phyloP scores from a whole-genome alignment of 2,888 invertebrate genomes.

The Agonopterix heracliana region DNA sequence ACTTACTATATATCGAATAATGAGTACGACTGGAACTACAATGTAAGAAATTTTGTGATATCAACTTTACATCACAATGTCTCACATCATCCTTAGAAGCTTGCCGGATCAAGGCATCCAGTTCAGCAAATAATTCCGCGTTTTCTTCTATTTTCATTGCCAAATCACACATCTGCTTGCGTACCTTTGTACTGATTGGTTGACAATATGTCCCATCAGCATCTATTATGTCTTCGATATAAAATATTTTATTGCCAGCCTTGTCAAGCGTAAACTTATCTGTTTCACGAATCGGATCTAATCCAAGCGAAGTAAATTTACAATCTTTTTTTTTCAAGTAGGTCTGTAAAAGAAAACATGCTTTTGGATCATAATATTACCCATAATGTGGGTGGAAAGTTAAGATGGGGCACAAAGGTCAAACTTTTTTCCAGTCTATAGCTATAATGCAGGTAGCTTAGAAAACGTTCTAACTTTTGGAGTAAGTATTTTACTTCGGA shows the following conservation, averaged over 20 bases:
- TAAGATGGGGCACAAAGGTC: too few relatives aligned
- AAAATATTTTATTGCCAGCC: not conserved
- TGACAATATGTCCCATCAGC: not conserved
- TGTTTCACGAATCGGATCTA: not conserved
- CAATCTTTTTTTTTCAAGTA: not conserved
- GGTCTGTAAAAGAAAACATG: not conserved
- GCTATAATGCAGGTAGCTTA: too few relatives aligned
- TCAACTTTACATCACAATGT: constrained; percentile 21
- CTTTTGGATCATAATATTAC: too few relatives aligned
- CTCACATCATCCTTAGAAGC: constrained; percentile 17
- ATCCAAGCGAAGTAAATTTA: not conserved
- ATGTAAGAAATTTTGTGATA: constrained; percentile 18
- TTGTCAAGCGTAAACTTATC: not conserved
- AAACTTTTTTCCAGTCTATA: too few relatives aligned
- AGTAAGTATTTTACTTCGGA: too few relatives aligned
- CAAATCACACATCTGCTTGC: not conserved
- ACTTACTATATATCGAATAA: too few relatives aligned
- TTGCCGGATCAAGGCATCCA: constrained; percentile 22
- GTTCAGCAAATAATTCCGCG: constrained; percentile 19
- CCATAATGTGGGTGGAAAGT: too few relatives aligned
- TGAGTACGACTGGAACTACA: not conserved
- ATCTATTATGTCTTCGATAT: not conserved
- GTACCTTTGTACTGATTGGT: not conserved
- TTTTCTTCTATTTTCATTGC: constrained; percentile 16
- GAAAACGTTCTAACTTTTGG: too few relatives aligned